Base-by-base conservation (phyloP, 2,113 vertebrate species). In the Fulica atra region DNA sequence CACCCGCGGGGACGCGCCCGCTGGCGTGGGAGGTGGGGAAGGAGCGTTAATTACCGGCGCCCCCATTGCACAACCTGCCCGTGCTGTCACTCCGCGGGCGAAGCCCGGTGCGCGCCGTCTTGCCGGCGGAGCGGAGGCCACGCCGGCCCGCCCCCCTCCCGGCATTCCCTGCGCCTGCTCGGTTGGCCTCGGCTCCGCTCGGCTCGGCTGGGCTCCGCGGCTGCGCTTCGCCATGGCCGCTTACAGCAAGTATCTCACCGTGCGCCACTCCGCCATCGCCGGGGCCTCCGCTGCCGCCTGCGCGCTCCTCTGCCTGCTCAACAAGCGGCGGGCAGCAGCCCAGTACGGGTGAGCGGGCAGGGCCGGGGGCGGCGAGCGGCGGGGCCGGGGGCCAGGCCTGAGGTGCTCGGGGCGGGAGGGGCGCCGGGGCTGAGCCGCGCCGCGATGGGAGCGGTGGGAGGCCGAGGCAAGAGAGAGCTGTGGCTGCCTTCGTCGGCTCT, bases 241-340 rank as follows among this genome's bases (percentile, higher is more conserved):
- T 65, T 97, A 99, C 96, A 99, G 99, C 98, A 99, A 98, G 96
- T 98, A 98, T 91, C 54, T 99, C 76, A 99, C 99, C 35, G 98
- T 98, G 74, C 99, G 97, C 61, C 99, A 99, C 93, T 98, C 98
- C 21, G 98, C 99, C 64, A 95, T 99, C 94, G 99, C 98, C 12
- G 98, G 98, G 19, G 98, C 98, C 12, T 98, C 98, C 5, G 98
- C 98, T 35, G 98, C 98, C 19, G 91, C 98, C 44, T 85, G 99
- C 77, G 89, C 99, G 50, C 69, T 98, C 36, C 89, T 99, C 5
- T 99, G 98, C 88, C 79, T 99, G 72, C 96, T 99, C 11, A 98
- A 91, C 78, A 97, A 92, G 57, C 97, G 98, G 91, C 96, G 98
- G 82, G 95, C 97, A 29, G 97, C 97, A 16, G 96, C 92, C 38